Evolutionary conservation across 2,888 invertebrate genomes (phyloP), one percentile per base, ranked within the genome.

Genomic region (Ametastegia equiseti): DNA sequence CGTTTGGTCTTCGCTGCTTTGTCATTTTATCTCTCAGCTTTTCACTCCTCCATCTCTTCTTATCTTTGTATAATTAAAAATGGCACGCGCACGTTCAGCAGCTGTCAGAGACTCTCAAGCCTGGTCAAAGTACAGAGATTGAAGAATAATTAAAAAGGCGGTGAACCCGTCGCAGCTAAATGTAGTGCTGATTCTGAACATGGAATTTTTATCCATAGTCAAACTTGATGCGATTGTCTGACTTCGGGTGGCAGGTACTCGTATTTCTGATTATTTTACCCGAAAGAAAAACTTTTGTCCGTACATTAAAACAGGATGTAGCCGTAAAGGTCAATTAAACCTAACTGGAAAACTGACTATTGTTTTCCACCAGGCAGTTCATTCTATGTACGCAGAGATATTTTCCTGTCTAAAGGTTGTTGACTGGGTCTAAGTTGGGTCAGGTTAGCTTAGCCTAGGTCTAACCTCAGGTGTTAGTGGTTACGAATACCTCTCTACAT

Each of bases 401-500:
- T 75, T 54, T 75, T 50, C 15, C 45, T 13, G 33, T 30, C 50
- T 75, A 75, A 75, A 75, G 75, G 78, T 78, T 78, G 78, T 78
- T 78, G 78, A 78, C 78, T 78, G 78, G 27, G 27, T 75, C 45
- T 75, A 75, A 36, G 54, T 71, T 71, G 42, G 39, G 23, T 69
- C 23, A 15, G 45, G 45, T 71, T 47, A n/a, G 71, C 15, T 54
- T 75, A 50, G 54, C 15, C 33, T 71, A 47, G 45, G 71, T 54
- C 30, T 54, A 78, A 78, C 60, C 63, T 63, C 78, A 78, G 78
- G 78, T 78, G 78, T 75, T 75, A 75, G 54, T 54, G 75, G 75
- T 36, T 75, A 54, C 54, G 75, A 54, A 36, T 75, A 75, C 54
- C 75, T 36, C 30, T 47, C 39, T 15, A 30, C 33, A 13, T 36